Percentiles rank a stretch among this genome's conserved stretches.
Evolutionary conservation across 2,888 invertebrate species (phyloP).

Genomic region (Eurytoma californica): DNA sequence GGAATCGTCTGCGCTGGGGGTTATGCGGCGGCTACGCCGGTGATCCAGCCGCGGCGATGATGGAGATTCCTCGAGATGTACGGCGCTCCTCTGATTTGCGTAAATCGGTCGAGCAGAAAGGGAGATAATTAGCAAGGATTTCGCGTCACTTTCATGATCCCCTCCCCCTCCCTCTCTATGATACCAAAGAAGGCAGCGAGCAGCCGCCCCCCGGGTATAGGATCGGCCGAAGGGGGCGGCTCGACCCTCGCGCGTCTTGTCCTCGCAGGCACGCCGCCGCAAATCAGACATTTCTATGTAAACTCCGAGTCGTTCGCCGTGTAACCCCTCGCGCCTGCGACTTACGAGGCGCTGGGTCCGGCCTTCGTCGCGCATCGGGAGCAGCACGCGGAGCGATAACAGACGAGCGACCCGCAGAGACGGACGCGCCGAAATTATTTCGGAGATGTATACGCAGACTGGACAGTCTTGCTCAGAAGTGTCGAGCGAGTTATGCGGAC

Average conservation of each 20-base stretch:
- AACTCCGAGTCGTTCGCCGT: constrained; percentile 58
- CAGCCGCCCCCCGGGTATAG: too few species aligned
- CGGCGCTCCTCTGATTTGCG: constrained; percentile 58
- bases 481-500: neutral
- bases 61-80: constrained; percentile 23
- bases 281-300: constrained; percentile 72
- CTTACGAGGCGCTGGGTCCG: constrained; percentile 48
- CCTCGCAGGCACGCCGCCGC: constrained; percentile 46
- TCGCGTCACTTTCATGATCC: constrained; percentile 63
- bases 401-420: constrained; percentile 14
- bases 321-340: constrained; percentile 50
- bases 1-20: too few species aligned
- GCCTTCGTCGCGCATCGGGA: constrained; percentile 15
- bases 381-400: constrained; percentile 36
- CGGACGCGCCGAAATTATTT: constrained; percentile 35
- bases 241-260: constrained; percentile 8
- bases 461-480: constrained; percentile 48
- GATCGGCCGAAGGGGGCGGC: constrained; percentile 8
- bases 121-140: constrained; percentile 65
- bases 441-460: constrained; percentile 19
- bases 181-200: too few species aligned
- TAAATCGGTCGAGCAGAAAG: constrained; percentile 62
- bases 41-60: neutral
- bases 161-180: constrained; percentile 29
- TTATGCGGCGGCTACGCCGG: too few species aligned